Evolutionary conservation across 2,888 invertebrate genomes (phyloP).

Genomic region (Polydesmus complanatus): DNA sequence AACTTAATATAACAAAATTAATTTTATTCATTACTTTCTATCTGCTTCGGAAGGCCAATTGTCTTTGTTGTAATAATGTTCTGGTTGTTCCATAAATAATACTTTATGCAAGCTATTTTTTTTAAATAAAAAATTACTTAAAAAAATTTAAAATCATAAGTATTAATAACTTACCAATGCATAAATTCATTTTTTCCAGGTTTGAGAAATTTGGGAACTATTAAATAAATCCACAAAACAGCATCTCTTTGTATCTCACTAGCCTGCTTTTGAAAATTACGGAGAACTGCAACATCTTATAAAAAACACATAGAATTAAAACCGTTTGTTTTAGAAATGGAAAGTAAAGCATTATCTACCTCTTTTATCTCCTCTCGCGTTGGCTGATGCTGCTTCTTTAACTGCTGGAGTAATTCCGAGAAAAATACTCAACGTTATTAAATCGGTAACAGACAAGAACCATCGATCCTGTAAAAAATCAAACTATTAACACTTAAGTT

Average conservation of each 20-base stretch:
- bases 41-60: constrained; percentile 85
- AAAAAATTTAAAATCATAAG: no score
- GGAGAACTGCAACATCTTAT: constrained; percentile 29
- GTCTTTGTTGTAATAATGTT: constrained; percentile 65
- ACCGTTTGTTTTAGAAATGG: background rate
- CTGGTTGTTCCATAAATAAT: constrained; percentile 40
- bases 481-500: constrained; percentile 2
- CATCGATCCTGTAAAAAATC: constrained; percentile 56
- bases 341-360: constrained; percentile 23
- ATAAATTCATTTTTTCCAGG: constrained; percentile 57
- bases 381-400: constrained; percentile 43
- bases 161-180: constrained; percentile 32
- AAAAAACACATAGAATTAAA: constrained; percentile 5
- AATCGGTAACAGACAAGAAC: constrained; percentile 66
- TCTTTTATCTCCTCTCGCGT: constrained; percentile 32
- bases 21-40: constrained; percentile 35
- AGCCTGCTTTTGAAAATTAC: constrained; percentile 37
- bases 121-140: constrained; percentile 1
- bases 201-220: constrained; percentile 57
- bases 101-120: constrained; percentile 34
- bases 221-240: constrained; percentile 74
- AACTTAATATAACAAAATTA: background rate
- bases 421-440: constrained; percentile 71
- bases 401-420: constrained; percentile 63
- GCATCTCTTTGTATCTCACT: constrained; percentile 64